phyloP scores from a whole-genome alignment of 1,140 invertebrate species.

The Mesaphorura yosii region DNA sequence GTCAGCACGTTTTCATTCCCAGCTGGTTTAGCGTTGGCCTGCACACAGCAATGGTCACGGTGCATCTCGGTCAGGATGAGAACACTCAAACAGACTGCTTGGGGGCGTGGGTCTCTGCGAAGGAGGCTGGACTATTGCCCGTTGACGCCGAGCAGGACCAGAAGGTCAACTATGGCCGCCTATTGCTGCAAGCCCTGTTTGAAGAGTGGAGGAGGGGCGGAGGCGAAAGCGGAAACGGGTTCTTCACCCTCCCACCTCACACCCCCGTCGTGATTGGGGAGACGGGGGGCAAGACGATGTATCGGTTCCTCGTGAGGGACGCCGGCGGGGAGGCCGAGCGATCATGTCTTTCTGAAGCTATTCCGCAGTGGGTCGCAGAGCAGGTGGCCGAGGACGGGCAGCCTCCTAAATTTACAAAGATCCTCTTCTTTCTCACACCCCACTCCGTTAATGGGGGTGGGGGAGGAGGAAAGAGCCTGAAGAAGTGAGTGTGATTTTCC shows the following conservation, averaged over 20 bases:
- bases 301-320: slow-evolving; percentile 79
- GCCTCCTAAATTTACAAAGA: slow-evolving; percentile 91
- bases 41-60: slow-evolving; percentile 95
- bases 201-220: slow-evolving; percentile 55
- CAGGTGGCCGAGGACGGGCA: slow-evolving; percentile 70
- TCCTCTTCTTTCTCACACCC: slow-evolving; percentile 91
- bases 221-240: slow-evolving; percentile 51
- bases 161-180: slow-evolving; percentile 93
- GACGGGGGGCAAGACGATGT: slow-evolving; percentile 75
- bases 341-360: slow-evolving; percentile 80
- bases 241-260: slow-evolving; percentile 85
- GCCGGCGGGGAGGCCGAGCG: slow-evolving; percentile 91
- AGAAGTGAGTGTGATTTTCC: slow-evolving; percentile 58
- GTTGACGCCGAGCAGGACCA: slow-evolving; percentile 63
- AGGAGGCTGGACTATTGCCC: slow-evolving; percentile 75
- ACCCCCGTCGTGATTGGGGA: slow-evolving; percentile 94
- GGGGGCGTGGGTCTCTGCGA: slow-evolving; percentile 93
- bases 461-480: slow-evolving; percentile 76
- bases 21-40: slow-evolving; percentile 99
- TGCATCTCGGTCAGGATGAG: slow-evolving; percentile 93
- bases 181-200: slow-evolving; percentile 84
- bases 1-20: slow-evolving; percentile 90
- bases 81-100: slow-evolving; percentile 68
- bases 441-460: slow-evolving; percentile 77
- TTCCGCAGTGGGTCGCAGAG: slow-evolving; percentile 85